phyloP scores from a whole-genome alignment of 2,888 invertebrate genomes.

The Drosophila mimetica region DNA sequence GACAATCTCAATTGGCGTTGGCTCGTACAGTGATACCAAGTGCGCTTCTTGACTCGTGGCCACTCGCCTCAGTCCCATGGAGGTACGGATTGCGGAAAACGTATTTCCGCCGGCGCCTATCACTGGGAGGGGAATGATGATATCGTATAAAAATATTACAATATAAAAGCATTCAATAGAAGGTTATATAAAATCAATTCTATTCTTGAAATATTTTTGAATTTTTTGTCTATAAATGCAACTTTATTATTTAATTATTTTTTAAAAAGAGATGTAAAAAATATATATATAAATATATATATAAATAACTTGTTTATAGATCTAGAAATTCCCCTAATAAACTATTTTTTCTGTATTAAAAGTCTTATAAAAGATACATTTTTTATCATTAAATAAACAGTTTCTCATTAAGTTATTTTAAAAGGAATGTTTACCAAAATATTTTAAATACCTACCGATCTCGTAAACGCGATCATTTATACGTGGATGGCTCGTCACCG shows the following conservation, averaged over 20 bases:
- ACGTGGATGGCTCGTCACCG: conserved; percentile 85
- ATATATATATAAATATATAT: no score
- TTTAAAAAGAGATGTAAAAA: no score
- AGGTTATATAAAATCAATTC: neutral
- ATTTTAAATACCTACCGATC: conserved; percentile 84
- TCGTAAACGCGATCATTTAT: conserved; percentile 87
- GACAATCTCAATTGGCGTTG: conserved; percentile 88
- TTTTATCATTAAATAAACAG: no score
- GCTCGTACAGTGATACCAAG: conserved; percentile 87
- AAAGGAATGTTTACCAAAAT: no score
- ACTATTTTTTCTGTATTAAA: no score
- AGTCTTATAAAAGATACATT: no score
- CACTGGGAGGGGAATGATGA: conserved; percentile 76
- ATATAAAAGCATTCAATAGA: neutral
- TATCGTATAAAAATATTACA: conserved; percentile 7
- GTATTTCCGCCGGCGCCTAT: conserved; percentile 90
- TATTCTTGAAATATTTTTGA: neutral
- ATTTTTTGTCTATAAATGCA: no score
- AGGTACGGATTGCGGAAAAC: conserved; percentile 88
- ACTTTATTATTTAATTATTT: neutral
- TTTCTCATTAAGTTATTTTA: no score
- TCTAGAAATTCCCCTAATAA: no score
- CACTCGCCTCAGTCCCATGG: conserved; percentile 86
- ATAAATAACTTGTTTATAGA: no score
- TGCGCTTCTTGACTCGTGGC: conserved; percentile 86